Conservation (phyloP, 2,888 invertebrate genomes). For the Tipula helvola region DNA sequence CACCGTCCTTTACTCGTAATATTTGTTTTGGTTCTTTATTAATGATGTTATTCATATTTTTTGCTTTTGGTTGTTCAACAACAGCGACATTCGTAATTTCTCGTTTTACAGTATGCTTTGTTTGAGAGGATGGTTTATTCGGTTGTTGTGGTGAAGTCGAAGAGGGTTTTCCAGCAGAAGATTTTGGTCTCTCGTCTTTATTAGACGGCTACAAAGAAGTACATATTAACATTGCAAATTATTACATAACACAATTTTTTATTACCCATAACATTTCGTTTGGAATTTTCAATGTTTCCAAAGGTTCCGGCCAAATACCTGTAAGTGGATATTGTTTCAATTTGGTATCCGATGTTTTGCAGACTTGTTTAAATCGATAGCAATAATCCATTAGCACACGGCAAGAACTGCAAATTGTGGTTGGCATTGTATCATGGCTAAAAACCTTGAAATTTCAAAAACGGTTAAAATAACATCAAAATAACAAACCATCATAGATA, state of each 20-base stretch:
- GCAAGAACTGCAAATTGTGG: conserved; percentile 56
- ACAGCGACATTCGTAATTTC: conserved; percentile 14
- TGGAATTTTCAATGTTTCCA: conserved; percentile 36
- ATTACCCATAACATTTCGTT: conserved; percentile 26
- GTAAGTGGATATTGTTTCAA: conserved; percentile 54
- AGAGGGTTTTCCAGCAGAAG: not conserved
- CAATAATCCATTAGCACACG: conserved; percentile 53
- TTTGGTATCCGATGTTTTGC: conserved; percentile 59
- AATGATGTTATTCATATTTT: not conserved
- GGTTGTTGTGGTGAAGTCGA: not conserved
- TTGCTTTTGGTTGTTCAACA: not conserved
- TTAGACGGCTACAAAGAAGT: not conserved
- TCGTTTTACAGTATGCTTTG: conserved; percentile 11
- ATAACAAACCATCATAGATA: not conserved
- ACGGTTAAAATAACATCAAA: not conserved
- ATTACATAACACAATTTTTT: not conserved
- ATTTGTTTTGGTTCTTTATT: not conserved
- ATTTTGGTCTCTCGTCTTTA: not conserved
- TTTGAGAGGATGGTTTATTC: conserved; percentile 12
- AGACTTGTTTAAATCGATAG: conserved; percentile 63
- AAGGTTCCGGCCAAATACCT: conserved; percentile 43
- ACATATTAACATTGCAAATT: not conserved
- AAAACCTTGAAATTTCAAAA: conserved; percentile 23
- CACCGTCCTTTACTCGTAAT: not conserved
- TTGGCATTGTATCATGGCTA: conserved; percentile 55